Percentiles rank a stretch among this genome's conserved stretches.
Conservation (phyloP, 1,140 invertebrate species). For the Hycleus cichorii region DNA sequence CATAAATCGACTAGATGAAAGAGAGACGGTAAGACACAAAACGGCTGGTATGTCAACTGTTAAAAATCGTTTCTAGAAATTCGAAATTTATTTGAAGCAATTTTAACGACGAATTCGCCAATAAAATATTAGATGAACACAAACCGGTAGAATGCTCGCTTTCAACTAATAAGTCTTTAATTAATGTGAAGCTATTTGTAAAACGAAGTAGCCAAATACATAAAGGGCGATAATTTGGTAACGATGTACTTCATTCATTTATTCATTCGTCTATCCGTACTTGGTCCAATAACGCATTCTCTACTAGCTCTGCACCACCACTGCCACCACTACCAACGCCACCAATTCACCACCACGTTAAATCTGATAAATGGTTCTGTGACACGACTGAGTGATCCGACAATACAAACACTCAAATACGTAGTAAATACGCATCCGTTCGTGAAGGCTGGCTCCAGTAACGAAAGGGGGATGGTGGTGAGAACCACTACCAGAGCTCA, state of each 20-base stretch:
- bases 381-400: conserved; percentile 40
- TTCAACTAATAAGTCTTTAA: conserved; percentile 10
- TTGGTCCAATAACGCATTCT: background rate
- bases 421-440: conserved; percentile 41
- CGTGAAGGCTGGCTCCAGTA: conserved; percentile 18
- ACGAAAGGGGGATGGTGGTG: conserved; percentile 3
- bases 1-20: conserved; percentile 2
- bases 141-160: no score
- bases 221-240: conserved; percentile 18
- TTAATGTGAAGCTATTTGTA: conserved; percentile 14
- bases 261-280: conserved; percentile 6
- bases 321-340: no score
- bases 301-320: background rate
- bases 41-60: no score
- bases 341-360: conserved; percentile 11
- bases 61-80: no score
- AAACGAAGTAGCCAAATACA: conserved; percentile 16
- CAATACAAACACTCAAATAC: conserved; percentile 42
- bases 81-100: no score
- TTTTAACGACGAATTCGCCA: no score
- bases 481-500: no score
- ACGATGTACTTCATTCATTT: conserved; percentile 10
- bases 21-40: no score
- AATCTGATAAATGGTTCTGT: conserved; percentile 41
- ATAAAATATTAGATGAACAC: no score